Evolutionary conservation across 1,140 invertebrate genomes (phyloP).

Genomic region (Scaptomyza graminum): DNA sequence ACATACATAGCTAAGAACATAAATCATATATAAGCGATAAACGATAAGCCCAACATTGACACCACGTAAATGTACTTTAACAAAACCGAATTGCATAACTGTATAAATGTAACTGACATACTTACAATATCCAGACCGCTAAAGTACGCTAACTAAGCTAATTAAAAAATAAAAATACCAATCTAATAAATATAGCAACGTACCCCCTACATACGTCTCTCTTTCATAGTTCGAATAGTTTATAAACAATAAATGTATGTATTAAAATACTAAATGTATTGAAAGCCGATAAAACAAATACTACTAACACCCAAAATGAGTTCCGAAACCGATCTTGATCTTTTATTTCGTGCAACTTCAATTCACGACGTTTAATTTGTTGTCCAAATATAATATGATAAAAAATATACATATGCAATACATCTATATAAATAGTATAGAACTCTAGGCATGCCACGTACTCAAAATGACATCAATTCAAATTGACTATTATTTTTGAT

Average conservation of each 20-base stretch:
- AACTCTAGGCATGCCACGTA: conserved; percentile 66
- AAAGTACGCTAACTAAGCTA: conserved; percentile 42
- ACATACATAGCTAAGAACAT: conserved; percentile 27
- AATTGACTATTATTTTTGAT: conserved; percentile 40
- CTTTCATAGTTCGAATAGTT: conserved; percentile 44
- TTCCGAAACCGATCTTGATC: background rate
- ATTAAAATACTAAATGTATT: conserved; percentile 6
- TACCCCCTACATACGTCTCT: conserved; percentile 75
- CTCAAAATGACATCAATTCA: conserved; percentile 72
- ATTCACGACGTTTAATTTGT: conserved; percentile 30
- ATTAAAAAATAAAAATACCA: conserved; percentile 23
- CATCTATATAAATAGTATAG: conserved; percentile 14
- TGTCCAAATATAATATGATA: conserved; percentile 29
- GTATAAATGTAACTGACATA: conserved; percentile 65
- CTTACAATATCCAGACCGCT: conserved; percentile 35
- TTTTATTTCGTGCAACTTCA: conserved; percentile 37
- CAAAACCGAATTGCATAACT: conserved; percentile 48
- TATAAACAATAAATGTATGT: conserved; percentile 12
- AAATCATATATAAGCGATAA: conserved; percentile 20
- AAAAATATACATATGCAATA: too few relatives aligned
- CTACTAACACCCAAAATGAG: conserved; percentile 14
- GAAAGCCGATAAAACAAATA: conserved; percentile 27
- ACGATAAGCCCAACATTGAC: conserved; percentile 31
- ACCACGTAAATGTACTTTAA: background rate
- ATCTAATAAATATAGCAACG: conserved; percentile 64